These are phyloP conservation scores for Sussaba pulchella DNA, from an alignment of 2,888 invertebrate species.

Conservation along the genomic window DNA sequence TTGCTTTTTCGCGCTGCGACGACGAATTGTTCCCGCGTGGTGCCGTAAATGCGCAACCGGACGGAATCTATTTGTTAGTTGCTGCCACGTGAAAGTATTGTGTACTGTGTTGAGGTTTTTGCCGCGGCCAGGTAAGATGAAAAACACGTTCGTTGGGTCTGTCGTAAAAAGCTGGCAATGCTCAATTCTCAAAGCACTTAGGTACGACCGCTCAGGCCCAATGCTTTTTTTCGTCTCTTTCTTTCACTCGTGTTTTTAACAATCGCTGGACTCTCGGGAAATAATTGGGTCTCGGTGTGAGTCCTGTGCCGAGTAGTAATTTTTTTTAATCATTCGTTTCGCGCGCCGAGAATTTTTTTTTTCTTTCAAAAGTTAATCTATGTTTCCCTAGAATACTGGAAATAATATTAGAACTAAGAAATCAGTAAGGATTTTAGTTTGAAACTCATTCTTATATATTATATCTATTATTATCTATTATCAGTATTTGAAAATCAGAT, in stretches of 20 bases:
- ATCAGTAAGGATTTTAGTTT: too few species aligned
- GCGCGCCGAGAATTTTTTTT: too few species aligned
- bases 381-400: too few species aligned
- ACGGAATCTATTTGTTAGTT: constrained; percentile 59
- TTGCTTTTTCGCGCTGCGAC: constrained; percentile 38
- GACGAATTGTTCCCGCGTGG: constrained; percentile 68
- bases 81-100: constrained; percentile 34
- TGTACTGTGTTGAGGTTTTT: too few species aligned
- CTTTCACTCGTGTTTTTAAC: background rate
- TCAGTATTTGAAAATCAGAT: too few species aligned
- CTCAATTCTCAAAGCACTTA: constrained; percentile 19
- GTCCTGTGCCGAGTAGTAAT: background rate
- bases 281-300: constrained; percentile 9
- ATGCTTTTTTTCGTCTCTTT: background rate
- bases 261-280: constrained; percentile 22
- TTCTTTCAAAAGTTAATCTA: too few species aligned
- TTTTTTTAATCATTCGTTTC: background rate
- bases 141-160: background rate
- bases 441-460: too few species aligned
- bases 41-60: constrained; percentile 59
- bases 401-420: too few species aligned
- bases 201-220: background rate
- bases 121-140: too few species aligned
- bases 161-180: constrained; percentile 23
- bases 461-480: too few species aligned